phyloP scores from a whole-genome alignment of 2,113 vertebrate species.

The Hippocampus comes region DNA sequence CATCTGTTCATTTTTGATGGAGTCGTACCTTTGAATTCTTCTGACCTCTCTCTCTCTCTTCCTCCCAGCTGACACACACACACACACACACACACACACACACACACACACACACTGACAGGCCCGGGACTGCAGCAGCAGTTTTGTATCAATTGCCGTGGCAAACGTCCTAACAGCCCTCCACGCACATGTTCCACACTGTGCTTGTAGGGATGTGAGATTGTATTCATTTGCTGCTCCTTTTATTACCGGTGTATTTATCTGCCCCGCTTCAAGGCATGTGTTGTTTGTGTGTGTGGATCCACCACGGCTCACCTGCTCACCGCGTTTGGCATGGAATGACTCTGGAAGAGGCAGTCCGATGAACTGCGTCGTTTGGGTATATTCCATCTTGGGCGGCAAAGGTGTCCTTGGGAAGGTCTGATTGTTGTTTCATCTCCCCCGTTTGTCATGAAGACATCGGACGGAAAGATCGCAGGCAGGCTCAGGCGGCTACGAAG shows the following conservation, averaged over 20 bases:
- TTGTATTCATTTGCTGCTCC: slow-evolving; percentile 72
- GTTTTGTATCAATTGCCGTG: slow-evolving; percentile 71
- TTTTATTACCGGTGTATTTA: slow-evolving; percentile 62
- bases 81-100: slow-evolving; percentile 39
- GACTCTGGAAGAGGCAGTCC: too few relatives aligned
- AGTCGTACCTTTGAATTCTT: slow-evolving; percentile 62
- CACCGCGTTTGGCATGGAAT: slow-evolving; percentile 14
- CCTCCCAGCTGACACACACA: slow-evolving; percentile 56
- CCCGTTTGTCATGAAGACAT: too few relatives aligned
- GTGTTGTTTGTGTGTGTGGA: too few relatives aligned
- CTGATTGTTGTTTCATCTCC: too few relatives aligned
- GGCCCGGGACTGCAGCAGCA: slow-evolving; percentile 66
- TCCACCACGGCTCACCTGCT: slow-evolving; percentile 31
- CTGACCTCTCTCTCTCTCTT: slow-evolving; percentile 62
- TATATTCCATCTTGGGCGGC: too few relatives aligned
- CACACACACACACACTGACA: slow-evolving; percentile 48
- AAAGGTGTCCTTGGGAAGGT: too few relatives aligned
- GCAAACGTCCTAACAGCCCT: slow-evolving; percentile 65
- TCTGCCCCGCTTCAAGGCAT: too few relatives aligned
- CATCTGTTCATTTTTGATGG: too few relatives aligned
- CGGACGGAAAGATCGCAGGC: too few relatives aligned
- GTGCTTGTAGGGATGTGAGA: slow-evolving; percentile 67
- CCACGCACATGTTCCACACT: not conserved
- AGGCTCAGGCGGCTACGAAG: too few relatives aligned
- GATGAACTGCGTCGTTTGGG: too few relatives aligned